A percentile compares a stretch with the other conserved stretches of the same genome.
Conservation (phyloP, 2,888 invertebrate species). For the Zygothrica quintamaculata region DNA sequence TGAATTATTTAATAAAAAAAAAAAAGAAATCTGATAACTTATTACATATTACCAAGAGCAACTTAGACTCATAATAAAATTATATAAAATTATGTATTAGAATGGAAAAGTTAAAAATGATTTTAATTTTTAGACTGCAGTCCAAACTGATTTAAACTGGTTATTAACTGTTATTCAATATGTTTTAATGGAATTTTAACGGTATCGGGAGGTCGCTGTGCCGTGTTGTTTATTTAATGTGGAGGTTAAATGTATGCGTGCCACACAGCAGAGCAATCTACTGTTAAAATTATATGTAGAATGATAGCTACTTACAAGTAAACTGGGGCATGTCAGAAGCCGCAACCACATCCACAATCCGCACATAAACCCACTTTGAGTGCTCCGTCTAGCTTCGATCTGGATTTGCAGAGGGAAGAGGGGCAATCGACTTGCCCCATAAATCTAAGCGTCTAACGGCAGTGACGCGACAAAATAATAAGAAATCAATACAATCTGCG, state of each 20-base stretch:
- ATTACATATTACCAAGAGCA: no score
- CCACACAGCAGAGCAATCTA: constrained; percentile 18
- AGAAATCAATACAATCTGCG: constrained; percentile 79
- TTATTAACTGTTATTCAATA: no score
- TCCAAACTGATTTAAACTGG: no score
- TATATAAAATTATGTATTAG: no score
- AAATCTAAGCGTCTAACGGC: constrained; percentile 24
- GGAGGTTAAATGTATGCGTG: constrained; percentile 25
- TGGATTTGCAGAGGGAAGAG: constrained; percentile 3
- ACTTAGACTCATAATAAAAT: no score
- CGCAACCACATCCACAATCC: constrained; percentile 71
- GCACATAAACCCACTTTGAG: constrained; percentile 51
- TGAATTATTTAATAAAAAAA: no score
- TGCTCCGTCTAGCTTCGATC: constrained; percentile 19
- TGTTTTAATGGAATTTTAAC: no score
- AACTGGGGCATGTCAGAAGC: constrained; percentile 47
- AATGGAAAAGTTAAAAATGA: no score
- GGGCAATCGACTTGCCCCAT: constrained; percentile 41
- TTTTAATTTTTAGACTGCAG: no score
- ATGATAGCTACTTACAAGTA: constrained; percentile 66
- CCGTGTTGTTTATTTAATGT: constrained; percentile 13
- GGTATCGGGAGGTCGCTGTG: not conserved
- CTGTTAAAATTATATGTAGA: constrained; percentile 11
- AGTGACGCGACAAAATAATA: constrained; percentile 67
- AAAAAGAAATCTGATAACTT: no score